A percentile compares a stretch with the other conserved stretches of the same genome.
Conservation (phyloP, 2,113 vertebrate species). For the Hemiprocne comata region DNA sequence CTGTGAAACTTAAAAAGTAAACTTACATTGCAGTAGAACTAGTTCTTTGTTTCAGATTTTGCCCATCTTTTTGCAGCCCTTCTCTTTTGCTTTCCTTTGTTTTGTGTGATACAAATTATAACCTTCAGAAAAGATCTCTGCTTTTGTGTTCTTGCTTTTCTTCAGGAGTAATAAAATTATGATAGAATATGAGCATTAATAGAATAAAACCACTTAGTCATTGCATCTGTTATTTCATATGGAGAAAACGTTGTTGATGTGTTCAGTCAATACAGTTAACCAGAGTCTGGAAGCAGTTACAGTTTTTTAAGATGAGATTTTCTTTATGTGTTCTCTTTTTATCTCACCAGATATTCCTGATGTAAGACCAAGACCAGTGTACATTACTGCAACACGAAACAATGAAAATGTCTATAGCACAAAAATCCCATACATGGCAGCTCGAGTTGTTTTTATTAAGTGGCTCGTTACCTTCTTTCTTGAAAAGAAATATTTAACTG, state of each 20-base stretch:
- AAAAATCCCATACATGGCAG: slow-evolving; percentile 93
- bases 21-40: not conserved
- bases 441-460: slow-evolving; percentile 95
- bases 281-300: not conserved
- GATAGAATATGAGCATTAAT: not conserved
- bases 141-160: not conserved
- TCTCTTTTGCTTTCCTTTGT: not conserved
- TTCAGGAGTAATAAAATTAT: not conserved
- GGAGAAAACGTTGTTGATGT: not conserved
- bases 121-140: not conserved
- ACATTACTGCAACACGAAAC: slow-evolving; percentile 86
- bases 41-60: not conserved
- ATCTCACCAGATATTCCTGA: slow-evolving; percentile 87
- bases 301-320: not conserved
- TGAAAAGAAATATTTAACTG: slow-evolving; percentile 93
- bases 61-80: not conserved
- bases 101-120: not conserved
- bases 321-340: not conserved
- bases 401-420: slow-evolving; percentile 93
- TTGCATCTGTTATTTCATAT: not conserved
- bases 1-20: not conserved
- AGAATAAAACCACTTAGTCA: not conserved
- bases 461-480: slow-evolving; percentile 99
- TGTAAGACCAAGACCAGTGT: slow-evolving; percentile 90
- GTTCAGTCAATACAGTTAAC: not conserved